Evolutionary conservation across 1,140 invertebrate genomes (phyloP), one percentile per base, ranked within the genome.

Genomic region (Drosophila neocordata): DNA sequence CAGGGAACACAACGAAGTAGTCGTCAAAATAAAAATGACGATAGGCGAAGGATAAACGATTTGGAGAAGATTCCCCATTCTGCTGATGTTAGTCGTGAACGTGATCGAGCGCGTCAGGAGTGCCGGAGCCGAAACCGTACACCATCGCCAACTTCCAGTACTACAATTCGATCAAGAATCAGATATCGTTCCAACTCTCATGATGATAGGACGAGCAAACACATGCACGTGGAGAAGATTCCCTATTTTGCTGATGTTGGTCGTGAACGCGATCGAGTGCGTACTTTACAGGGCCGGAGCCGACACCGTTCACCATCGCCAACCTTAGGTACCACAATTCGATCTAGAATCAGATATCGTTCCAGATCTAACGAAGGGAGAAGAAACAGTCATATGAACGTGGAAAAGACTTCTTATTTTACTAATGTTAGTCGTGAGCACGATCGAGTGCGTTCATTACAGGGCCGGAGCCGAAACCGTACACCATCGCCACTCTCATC

Each of bases 351-450:
- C 22, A 24, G 22, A 24, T 20, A 18, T 13, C 41, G 68, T 18
- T 66, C 79, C n/a, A 55, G 62, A 37, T 79, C 79, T 0, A n/a
- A 38, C 9, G 5, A 35, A 1, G 64, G 65, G 12, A 18, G 55
- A 9, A 67, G 22, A 6, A 51, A 48, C 24, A 27, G 58, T 38
- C 34, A 69, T n/a, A 11, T 8, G 13, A 13, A 8, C 13, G 6
- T 31, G 15, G 38, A 57, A 18, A 79, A 79, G 67, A 11, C 85
- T n/a, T 82, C 81, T 6, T 85, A 85, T 31, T 85, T 87, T n/a
- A n/a, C 67, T 0, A 74, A 85, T 38, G 69, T 37, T 0, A 31
- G 1, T 2, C 74, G 82, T 4, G 82, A 85, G 38, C 61, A 58
- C 11, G 82, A 85, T 48, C 69, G 82, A 1, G 48, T 71, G 13